Base-by-base conservation (phyloP, 2,888 invertebrate genomes). In the Labia minor region DNA sequence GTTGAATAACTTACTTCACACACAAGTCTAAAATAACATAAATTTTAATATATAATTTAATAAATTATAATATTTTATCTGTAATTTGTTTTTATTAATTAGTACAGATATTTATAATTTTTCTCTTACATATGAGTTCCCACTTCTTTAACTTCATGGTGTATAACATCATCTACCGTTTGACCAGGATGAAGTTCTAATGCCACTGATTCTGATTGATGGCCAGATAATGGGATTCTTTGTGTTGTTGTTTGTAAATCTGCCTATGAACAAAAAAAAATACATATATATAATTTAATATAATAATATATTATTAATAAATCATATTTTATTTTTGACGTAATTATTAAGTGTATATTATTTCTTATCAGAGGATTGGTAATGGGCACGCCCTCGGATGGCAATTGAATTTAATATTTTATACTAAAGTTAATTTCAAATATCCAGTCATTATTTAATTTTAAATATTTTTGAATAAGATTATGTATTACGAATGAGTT, bases 91-190 rank as follows among this genome's bases (percentile, higher is more conserved):
- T 33, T 33, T 33, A 8, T 33, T 33, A 33, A 33, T 33, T 33
- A 33, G 11, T 33, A 8, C 11, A 33, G 33, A 8, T 8, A 11
- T n/a, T n/a, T n/a, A n/a, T n/a, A n/a, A n/a, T n/a, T 10, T 49
- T 49, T 49, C 26, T 75, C 84, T 78, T 80, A 92, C 91, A 98
- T 96, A 76, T 99, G 98, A 63, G 95, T 93, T 61, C 98, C 98
- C 72, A 95, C 88, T 81, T 99, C 98, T 79, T 97, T 98, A n/a
- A 99, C 96, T 84, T 99, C 98, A 80, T 99, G 96, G 75, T 95
- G 92, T 74, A 98, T 95, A 37, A 98, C 92, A 79, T 95, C 90
- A 79, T 96, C 95, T 16, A 96, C 83, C 11, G 93, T 95, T 75
- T 90, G 87, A 73, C 92, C 90, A 0, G 93, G 88, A 63, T 78